Percentiles rank a stretch among this genome's conserved stretches.
Conservation (phyloP, 1,140 invertebrate genomes). For the Drosophila equinoxialis region DNA sequence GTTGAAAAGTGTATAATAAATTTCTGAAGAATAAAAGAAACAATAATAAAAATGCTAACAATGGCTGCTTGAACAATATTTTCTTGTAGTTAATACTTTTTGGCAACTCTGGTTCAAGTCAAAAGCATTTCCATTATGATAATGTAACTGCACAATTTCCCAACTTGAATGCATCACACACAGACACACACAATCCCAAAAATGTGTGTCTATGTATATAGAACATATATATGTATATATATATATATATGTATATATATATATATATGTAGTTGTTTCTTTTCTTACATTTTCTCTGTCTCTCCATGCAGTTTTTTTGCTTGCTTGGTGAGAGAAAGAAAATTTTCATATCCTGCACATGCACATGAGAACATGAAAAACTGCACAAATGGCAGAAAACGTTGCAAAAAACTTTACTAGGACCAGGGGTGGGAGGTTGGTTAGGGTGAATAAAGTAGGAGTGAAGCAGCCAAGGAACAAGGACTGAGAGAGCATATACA, state of each 20-base stretch:
- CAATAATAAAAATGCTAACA: not conserved
- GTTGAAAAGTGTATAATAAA: not conserved
- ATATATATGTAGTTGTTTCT: not conserved
- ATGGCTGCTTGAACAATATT: not conserved
- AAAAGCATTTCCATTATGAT: slow-evolving; percentile 80
- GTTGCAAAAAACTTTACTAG: slow-evolving; percentile 68
- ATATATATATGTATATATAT: not conserved
- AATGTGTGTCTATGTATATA: slow-evolving; percentile 17
- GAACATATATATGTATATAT: not conserved
- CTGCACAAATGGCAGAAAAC: slow-evolving; percentile 80
- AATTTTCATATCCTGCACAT: slow-evolving; percentile 79
- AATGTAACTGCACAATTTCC: slow-evolving; percentile 79
- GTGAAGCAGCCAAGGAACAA: slow-evolving; percentile 17
- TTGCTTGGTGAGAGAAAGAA: slow-evolving; percentile 45
- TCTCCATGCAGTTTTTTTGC: not conserved
- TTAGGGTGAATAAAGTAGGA: not conserved
- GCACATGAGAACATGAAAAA: slow-evolving; percentile 77
- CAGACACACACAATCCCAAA: slow-evolving; percentile 34
- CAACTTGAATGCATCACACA: slow-evolving; percentile 64
- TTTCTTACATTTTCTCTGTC: not conserved
- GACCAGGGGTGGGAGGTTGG: not conserved
- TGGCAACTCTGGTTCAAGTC: slow-evolving; percentile 74
- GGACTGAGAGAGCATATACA: slow-evolving; percentile 56
- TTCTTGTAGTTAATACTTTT: not conserved
- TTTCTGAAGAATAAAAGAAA: not conserved